Evolutionary conservation across 1,140 invertebrate species (phyloP).

Genomic region (Scaptomyza pallida): DNA sequence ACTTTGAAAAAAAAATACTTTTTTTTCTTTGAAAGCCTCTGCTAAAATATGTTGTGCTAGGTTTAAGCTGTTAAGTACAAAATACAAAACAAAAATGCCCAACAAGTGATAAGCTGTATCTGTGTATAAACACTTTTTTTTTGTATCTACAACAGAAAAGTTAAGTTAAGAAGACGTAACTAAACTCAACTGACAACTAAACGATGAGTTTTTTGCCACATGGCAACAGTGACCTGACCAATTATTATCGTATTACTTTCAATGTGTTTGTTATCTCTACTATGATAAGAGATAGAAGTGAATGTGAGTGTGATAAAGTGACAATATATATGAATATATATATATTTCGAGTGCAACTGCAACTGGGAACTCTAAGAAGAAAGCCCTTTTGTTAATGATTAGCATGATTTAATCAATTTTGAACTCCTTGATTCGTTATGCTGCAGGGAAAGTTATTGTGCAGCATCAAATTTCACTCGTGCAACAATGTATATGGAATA

Average conservation of each 20-base stretch:
- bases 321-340: too few species aligned
- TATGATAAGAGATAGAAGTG: slow-evolving; percentile 8
- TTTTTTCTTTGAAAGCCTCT: too few species aligned
- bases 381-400: neutral
- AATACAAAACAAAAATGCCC: neutral
- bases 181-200: neutral
- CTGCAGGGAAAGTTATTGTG: slow-evolving; percentile 14
- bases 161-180: neutral
- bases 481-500: neutral
- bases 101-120: slow-evolving; percentile 3
- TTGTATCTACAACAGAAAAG: neutral
- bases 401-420: neutral
- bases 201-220: neutral
- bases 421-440: neutral
- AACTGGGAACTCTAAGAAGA: neutral
- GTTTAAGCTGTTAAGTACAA: too few species aligned
- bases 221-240: slow-evolving; percentile 2
- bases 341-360: slow-evolving; percentile 28
- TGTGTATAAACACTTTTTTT: neutral
- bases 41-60: neutral
- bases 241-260: neutral
- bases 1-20: too few species aligned
- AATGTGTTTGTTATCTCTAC: slow-evolving; percentile 17
- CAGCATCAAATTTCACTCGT: slow-evolving; percentile 16
- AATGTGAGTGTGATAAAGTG: slow-evolving; percentile 28